A percentile compares a stretch with the other conserved stretches of the same genome.
Conservation (phyloP, 1,140 invertebrate species). For the Drosophila parvula region DNA sequence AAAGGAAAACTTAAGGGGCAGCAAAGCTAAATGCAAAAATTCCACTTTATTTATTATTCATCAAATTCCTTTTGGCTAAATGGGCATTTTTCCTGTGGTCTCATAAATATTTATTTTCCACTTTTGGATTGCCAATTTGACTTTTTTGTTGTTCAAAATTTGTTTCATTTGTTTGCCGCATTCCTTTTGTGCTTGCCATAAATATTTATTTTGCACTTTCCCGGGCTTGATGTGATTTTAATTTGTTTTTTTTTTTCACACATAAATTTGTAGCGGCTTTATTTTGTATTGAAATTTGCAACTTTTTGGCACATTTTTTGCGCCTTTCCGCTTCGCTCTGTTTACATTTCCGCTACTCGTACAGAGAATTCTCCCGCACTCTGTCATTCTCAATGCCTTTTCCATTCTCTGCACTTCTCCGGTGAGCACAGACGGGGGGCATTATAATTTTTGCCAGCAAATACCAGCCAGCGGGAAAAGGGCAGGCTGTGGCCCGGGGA, state of each 20-base stretch:
- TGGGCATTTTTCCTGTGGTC: slow-evolving; percentile 24
- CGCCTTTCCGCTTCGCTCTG: slow-evolving; percentile 12
- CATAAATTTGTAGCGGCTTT: background rate
- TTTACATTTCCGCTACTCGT: slow-evolving; percentile 65
- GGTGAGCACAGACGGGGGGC: slow-evolving; percentile 22
- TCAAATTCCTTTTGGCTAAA: slow-evolving; percentile 28
- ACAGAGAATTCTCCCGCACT: slow-evolving; percentile 19
- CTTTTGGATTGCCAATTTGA: slow-evolving; percentile 26
- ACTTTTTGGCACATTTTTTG: slow-evolving; percentile 5
- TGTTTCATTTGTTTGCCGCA: background rate
- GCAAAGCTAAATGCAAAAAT: slow-evolving; percentile 16
- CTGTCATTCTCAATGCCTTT: slow-evolving; percentile 10
- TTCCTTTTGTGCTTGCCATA: slow-evolving; percentile 21
- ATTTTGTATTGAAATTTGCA: slow-evolving; percentile 3
- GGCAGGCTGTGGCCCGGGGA: slow-evolving; percentile 17
- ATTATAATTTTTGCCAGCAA: slow-evolving; percentile 52
- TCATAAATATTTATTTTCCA: slow-evolving; percentile 60
- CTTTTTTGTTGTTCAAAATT: slow-evolving; percentile 7
- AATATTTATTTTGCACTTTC: slow-evolving; percentile 15
- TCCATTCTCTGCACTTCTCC: slow-evolving; percentile 10
- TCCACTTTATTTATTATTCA: slow-evolving; percentile 47
- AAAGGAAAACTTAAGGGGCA: background rate
- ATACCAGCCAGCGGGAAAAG: slow-evolving; percentile 25
- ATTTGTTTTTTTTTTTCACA: slow-evolving; percentile 8
- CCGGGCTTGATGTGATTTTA: background rate